A percentile compares a stretch with the other conserved stretches of the same genome.
Conservation (phyloP, 2,888 invertebrate species). For the Nudaria mundana region DNA sequence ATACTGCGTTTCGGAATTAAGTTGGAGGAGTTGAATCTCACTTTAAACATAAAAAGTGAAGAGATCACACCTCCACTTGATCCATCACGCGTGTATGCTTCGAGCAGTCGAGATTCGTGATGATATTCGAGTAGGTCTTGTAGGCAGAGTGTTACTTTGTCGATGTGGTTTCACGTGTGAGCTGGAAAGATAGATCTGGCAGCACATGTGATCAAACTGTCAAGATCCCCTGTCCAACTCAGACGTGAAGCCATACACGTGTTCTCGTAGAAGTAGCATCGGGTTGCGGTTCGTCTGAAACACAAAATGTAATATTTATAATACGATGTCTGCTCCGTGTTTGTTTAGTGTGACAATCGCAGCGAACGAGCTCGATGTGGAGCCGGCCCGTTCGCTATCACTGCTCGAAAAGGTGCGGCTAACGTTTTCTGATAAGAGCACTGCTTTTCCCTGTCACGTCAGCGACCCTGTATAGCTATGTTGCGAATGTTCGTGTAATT, state of each 20-base stretch:
- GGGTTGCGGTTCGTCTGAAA: conserved; percentile 46
- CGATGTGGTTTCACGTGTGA: conserved; percentile 68
- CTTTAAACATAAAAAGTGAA: conserved; percentile 80
- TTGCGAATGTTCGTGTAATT: conserved; percentile 49
- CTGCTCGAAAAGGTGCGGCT: conserved; percentile 75
- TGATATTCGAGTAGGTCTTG: neutral
- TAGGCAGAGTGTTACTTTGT: conserved; percentile 3
- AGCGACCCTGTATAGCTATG: conserved; percentile 56
- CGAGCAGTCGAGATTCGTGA: neutral
- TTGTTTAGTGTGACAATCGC: conserved; percentile 61
- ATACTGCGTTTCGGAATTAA: conserved; percentile 72
- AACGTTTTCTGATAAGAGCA: conserved; percentile 74
- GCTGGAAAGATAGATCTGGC: conserved; percentile 83
- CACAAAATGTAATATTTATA: conserved; percentile 43
- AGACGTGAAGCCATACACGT: conserved; percentile 62
- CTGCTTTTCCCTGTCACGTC: conserved; percentile 73
- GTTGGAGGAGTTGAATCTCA: conserved; percentile 83
- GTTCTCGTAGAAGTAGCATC: conserved; percentile 3
- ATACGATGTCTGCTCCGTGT: conserved; percentile 41
- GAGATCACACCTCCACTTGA: conserved; percentile 83
- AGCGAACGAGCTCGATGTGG: conserved; percentile 56
- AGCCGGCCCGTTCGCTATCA: conserved; percentile 66
- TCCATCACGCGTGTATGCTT: conserved; percentile 55
- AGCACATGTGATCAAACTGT: conserved; percentile 70
- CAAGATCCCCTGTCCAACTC: conserved; percentile 82